Conservation (phyloP, 1,140 invertebrate species). For the Cotesia glomerata region DNA sequence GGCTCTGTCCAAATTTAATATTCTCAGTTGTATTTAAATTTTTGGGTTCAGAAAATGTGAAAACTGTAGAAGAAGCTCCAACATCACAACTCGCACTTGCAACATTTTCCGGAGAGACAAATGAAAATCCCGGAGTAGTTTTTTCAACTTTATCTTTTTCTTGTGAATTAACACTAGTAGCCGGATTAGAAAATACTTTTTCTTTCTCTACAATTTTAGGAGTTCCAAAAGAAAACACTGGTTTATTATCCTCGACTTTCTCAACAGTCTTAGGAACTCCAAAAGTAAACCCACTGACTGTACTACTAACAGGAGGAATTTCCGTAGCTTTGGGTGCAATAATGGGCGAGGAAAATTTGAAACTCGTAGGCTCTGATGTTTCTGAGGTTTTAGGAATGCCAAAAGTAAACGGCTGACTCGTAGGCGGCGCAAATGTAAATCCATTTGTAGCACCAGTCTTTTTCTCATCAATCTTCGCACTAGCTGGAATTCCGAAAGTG, state of each 20-base stretch:
- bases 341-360: too few species aligned
- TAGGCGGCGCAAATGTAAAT: too few species aligned
- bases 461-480: neutral
- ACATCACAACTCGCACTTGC: neutral
- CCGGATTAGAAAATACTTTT: neutral
- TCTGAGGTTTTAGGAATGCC: too few species aligned
- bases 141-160: neutral
- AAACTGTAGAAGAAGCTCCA: constrained; percentile 20
- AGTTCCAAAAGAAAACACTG: constrained; percentile 45
- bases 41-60: constrained; percentile 39
- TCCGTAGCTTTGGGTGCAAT: too few species aligned
- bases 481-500: too few species aligned
- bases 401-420: too few species aligned
- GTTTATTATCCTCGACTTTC: constrained; percentile 15
- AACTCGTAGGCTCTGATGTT: too few species aligned
- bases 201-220: constrained; percentile 32
- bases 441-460: neutral
- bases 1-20: constrained; percentile 5
- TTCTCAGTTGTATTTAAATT: neutral
- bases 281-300: constrained; percentile 58
- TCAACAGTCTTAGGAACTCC: constrained; percentile 39
- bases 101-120: constrained; percentile 10
- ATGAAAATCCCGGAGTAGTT: neutral
- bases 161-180: neutral
- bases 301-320: constrained; percentile 35